Base-by-base conservation (phyloP, 2,888 invertebrate genomes). In the Noctua pronuba region DNA sequence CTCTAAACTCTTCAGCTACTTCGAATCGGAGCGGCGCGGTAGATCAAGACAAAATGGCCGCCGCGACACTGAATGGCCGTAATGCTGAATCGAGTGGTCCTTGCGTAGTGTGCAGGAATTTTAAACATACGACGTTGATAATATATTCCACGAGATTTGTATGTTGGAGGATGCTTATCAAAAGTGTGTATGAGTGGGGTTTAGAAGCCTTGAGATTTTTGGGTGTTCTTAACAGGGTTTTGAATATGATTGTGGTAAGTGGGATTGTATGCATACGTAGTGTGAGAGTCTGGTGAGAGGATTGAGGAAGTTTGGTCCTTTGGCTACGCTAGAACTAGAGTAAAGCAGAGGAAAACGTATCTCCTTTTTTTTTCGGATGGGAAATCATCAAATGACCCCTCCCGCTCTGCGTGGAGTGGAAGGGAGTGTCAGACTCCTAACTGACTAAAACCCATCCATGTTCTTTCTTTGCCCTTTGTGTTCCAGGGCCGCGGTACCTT, bases 51-150 rank as follows among this genome's bases (percentile, higher is more conserved):
- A 82, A 73, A 77, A 77, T 92, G 92, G 94, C 73, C 87, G 79
- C 28, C 73, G 77, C 77, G 86, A 84, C 88, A 86, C 93, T 94
- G 94, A 94, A 94, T 94, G 92, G 93, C 90, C 89, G 92, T 93
- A 92, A 93, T 91, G 92, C 92, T 92, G 94, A 93, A 94, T 94
- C 94, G 92, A 93, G 94, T 91, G 89, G 93, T 92, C 90, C 91
- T 91, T 91, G 89, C 90, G 87, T 90, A 90, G 91, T 92, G 90
- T 91, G 92, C 92, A 91, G 91, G 94, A 94, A 92, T 94, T 94
- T 95, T 91, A 92, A 94, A 92, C 93, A 92, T 89, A 91, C 90
- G 88, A 89, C 88, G 92, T 90, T 90, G 90, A 88, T 89, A 88
- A 79, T 79, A 90, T 91, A 91, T 91, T 87, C 88, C 88, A 77